Percentiles rank a stretch among this genome's conserved stretches.
Evolutionary conservation across 2,888 invertebrate genomes (phyloP).

Genomic region (Eupelmus urozonus): DNA sequence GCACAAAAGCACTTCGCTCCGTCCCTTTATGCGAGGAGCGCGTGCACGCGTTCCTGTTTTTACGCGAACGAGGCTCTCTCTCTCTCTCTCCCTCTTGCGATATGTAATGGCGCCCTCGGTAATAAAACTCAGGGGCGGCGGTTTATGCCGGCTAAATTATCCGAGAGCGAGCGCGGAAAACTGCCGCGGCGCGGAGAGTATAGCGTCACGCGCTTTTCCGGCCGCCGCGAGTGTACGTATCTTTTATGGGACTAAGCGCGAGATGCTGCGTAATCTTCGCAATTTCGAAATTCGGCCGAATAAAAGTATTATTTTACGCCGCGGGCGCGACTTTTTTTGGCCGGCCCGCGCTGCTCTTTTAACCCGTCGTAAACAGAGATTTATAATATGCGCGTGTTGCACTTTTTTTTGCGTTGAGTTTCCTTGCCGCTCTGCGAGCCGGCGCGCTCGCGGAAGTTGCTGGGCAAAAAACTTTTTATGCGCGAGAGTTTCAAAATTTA

Average conservation of each 20-base stretch:
- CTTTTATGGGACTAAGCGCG: slow-evolving; percentile 1
- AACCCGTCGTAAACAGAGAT: slow-evolving; percentile 51
- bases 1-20: slow-evolving; percentile 26
- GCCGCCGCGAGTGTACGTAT: not conserved
- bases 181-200: slow-evolving; percentile 12
- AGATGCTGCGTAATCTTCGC: slow-evolving; percentile 14
- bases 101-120: slow-evolving; percentile 68
- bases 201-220: slow-evolving; percentile 8
- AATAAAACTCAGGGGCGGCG: slow-evolving; percentile 70
- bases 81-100: slow-evolving; percentile 60
- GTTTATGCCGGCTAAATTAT: slow-evolving; percentile 70
- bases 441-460: slow-evolving; percentile 3
- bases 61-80: too few relatives aligned
- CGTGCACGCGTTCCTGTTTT: not conserved
- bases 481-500: slow-evolving; percentile 26
- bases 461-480: slow-evolving; percentile 31
- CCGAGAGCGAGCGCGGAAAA: slow-evolving; percentile 45
- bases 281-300: slow-evolving; percentile 27
- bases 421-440: not conserved
- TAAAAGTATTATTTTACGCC: slow-evolving; percentile 30
- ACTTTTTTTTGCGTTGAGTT: not conserved
- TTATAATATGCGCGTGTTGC: slow-evolving; percentile 26
- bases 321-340: not conserved
- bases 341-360: slow-evolving; percentile 15
- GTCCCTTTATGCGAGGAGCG: not conserved